Evolutionary conservation across 1,140 invertebrate genomes (phyloP).

Genomic region (Dufourea novaeangliae): DNA sequence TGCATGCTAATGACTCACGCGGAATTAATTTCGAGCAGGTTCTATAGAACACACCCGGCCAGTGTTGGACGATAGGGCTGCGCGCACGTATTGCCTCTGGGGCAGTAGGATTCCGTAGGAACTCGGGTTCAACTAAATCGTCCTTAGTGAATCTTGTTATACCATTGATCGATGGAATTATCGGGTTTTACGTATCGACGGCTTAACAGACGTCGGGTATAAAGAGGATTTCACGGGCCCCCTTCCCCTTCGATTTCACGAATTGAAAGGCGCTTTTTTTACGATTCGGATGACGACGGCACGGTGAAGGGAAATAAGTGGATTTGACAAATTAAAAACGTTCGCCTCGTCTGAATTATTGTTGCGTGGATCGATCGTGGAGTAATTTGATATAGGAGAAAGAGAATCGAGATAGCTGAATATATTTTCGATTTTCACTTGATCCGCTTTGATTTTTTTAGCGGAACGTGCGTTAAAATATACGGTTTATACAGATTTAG

Average conservation of each 20-base stretch:
- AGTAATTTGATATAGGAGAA: no score
- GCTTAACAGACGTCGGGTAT: not conserved
- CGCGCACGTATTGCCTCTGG: no score
- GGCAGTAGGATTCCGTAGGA: not conserved
- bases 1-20: constrained; percentile 11
- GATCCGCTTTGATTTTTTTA: no score
- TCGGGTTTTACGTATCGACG: constrained; percentile 12
- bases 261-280: not conserved
- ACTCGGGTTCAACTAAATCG: constrained; percentile 15
- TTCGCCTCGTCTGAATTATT: no score
- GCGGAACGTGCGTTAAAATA: no score
- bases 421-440: no score
- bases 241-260: not conserved
- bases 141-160: constrained; percentile 32
- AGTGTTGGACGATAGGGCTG: no score
- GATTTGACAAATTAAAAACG: no score
- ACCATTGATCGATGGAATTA: constrained; percentile 48
- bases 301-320: no score
- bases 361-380: no score
- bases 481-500: no score
- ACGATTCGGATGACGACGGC: not conserved
- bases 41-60: not conserved
- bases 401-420: no score
- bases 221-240: not conserved
- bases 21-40: constrained; percentile 3